Base-by-base conservation (phyloP, 2,797 vertebrate species). In the Rhynchotus rufescens region DNA sequence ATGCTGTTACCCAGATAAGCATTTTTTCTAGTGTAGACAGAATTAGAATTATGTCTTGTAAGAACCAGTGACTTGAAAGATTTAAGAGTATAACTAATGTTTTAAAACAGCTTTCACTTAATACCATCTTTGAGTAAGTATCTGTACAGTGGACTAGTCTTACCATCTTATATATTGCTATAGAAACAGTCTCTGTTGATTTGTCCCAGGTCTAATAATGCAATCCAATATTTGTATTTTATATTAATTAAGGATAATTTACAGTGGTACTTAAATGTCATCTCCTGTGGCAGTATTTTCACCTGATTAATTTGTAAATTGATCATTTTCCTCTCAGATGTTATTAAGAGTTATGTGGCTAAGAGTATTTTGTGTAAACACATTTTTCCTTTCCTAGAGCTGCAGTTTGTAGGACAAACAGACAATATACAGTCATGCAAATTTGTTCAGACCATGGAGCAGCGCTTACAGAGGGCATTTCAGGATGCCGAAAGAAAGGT, bases 401-500 rank as follows among this genome's bases (percentile, higher is more conserved):
- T 99, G 86, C 98, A 99, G 97, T 99, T 99, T 97, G 98, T 99
- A 96, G 98, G 98, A 71, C 97, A 98, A 3, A 98, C 97, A 5
- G 98, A 99, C 92, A 98, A 99, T 67, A 98, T 99, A 34, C 98
- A 98, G 61, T 99, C 99, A 22, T 99, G 99, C 97, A 98, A 97
- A 54, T 99, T 99, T 97, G 98, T 98, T 88, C 99, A 99, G 97
- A 98, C 98, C 66, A 99, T 99, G 99, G 99, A 99, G 66, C 98
- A 99, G 92, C 97, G 98, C 71, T 97, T 99, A 21, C 98, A 99
- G 97, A 99, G 98, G 78, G 99, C 99, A 3, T 99, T 99, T 96
- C 98, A 98, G 94, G 99, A 99, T 94, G 99, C 98, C 1, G 99
- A 99, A 95, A 97, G 97, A 84, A 99, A 98, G 95, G 98, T 98